Evolutionary conservation across 2,113 vertebrate genomes (phyloP), one percentile per base, ranked within the genome.

Genomic region (Ptilonorhynchus violaceus): DNA sequence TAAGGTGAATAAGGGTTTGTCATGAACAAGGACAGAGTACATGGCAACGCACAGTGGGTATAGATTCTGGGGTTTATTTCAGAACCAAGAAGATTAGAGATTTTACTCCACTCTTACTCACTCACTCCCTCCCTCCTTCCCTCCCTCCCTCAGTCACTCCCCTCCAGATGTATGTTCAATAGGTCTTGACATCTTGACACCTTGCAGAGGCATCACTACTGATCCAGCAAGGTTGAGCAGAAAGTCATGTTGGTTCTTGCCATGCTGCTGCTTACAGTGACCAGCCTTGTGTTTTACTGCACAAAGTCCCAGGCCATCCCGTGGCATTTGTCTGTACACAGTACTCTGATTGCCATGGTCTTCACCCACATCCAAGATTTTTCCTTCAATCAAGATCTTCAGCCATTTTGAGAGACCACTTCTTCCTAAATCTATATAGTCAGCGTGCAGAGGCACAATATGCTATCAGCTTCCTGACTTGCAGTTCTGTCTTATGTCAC

Each of bases 281-380:
- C 8, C 25, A 76, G 4, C 37, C 23, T 49, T 0, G 0, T n/a
- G 8, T 35, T 15, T 49, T 80, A 53, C 12, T 11, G 24, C 6
- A 31, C 50, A 52, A 50, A 75, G 39, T 28, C 12, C 13, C 21
- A 37, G 30, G 4, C 5, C 50, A 41, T 41, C 1, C 2, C 7
- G 8, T 53, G 52, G 4, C 8, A 31, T 56, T 50, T 73, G 3
- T 76, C 33, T 73, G 24, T 49, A 33, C 25, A 47, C 5, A 79
- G 4, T 10, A 21, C 3, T 55, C 31, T 35, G 19, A 56, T 62
- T 16, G 52, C 31, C 37, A 8, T 7, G 21, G 28, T 55, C n/a
- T 79, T 76, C 33, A 16, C 3, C 12, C 4, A 16, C 1, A 3
- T 53, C 24, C 15, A 35, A 63, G 11, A 78, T 15, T n/a, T 69